These are phyloP conservation scores for Andrena dorsata DNA, from an alignment of 2,888 invertebrate genomes.

Conservation along the genomic window DNA sequence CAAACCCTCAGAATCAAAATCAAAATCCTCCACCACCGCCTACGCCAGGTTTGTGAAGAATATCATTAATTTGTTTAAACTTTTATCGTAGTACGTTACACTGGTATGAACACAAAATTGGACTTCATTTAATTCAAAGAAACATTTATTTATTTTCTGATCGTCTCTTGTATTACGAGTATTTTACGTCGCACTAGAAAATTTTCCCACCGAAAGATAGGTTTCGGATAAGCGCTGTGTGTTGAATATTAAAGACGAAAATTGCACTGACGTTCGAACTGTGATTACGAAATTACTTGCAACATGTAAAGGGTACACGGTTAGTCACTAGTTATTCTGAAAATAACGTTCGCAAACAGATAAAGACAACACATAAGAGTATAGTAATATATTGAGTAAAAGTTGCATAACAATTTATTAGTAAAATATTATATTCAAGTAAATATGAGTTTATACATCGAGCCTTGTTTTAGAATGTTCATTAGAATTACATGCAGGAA, in stretches of 20 bases:
- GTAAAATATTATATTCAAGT: background rate
- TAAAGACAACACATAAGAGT: background rate
- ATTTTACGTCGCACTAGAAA: background rate
- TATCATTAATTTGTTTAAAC: background rate
- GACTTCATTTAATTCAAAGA: background rate
- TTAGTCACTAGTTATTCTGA: background rate
- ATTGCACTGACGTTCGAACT: background rate
- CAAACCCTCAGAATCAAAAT: constrained; percentile 86
- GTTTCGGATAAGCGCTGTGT: background rate
- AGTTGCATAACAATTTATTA: background rate
- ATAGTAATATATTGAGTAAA: background rate
- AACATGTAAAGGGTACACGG: background rate
- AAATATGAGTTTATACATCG: background rate
- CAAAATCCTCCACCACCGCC: constrained; percentile 85
- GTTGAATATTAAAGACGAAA: background rate
- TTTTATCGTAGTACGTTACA: background rate
- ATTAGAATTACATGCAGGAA: background rate
- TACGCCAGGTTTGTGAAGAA: constrained; percentile 86
- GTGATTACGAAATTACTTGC: constrained; percentile 8
- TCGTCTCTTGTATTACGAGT: background rate
- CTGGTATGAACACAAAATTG: background rate
- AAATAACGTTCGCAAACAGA: background rate
- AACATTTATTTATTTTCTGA: background rate
- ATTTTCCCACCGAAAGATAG: background rate
- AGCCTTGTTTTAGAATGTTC: background rate